Evolutionary conservation across 2,113 vertebrate genomes (phyloP), one percentile per base, ranked within the genome.

Genomic region (Mustela nigripes): DNA sequence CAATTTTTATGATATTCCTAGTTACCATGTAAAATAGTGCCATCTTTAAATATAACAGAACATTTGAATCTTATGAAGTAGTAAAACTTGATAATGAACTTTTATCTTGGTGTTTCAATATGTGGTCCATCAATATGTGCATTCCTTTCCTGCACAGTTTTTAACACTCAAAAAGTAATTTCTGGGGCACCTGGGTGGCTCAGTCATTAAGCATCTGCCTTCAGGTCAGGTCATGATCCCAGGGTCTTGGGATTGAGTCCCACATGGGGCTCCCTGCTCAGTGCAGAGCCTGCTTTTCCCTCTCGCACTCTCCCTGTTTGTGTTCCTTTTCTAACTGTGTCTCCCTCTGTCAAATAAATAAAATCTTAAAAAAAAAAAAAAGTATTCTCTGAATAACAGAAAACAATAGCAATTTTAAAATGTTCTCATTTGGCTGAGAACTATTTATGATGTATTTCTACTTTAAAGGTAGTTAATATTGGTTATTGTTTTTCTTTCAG

Each of bases 41-140:
- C 76, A 19, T 80, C 19, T 83, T 60, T 16, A 60, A 71, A 88
- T 58, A 42, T 63, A 86, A 58, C 4, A 39, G 11, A 62, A 48
- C 1, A 71, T 93, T 96, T 91, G 36, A 92, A 69, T 39, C 28
- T 28, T 89, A 62, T 19, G 19, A 94, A 92, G 14, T 76, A 80
- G 7, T 33, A 62, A 69, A 86, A 28, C 7, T 78, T 85, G 24
- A 24, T 45, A 92, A 63, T 7, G 56, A 6, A 6, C 22, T 60
- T 89, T 86, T 56, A 67, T 82, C 86, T 94, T 48, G 39, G 2
- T 81, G 31, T 92, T 91, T 80, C 63, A 53, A 92, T 18, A 48
- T 69, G 5, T 73, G 8, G 74, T 53, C 36, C 39, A 5, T 85
- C 42, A 45, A 33, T 74, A 42, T 42, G 12, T 67, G 26, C 33